Conservation (phyloP, 2,888 invertebrate genomes). For the Mesorhabditis sp. region DNA sequence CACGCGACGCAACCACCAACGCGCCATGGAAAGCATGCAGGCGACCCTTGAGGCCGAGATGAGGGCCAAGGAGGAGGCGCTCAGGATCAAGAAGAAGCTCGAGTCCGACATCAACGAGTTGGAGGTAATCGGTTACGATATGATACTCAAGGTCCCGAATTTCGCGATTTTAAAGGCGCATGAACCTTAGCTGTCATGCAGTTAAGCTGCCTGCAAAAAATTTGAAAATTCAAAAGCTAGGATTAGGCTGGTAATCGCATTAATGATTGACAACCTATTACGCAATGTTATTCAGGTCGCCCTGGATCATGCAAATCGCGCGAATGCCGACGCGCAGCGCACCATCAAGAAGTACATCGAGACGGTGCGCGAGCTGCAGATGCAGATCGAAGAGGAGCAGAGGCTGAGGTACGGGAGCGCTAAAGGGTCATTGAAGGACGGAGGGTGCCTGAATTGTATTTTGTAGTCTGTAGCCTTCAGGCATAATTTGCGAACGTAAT, state of each 20-base stretch:
- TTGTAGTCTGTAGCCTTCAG: no score
- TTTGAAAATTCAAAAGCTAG: neutral
- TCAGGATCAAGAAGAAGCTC: slow-evolving; percentile 99
- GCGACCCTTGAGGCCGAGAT: slow-evolving; percentile 55
- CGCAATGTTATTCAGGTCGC: slow-evolving; percentile 73
- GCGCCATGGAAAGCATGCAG: slow-evolving; percentile 98
- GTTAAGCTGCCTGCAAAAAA: neutral
- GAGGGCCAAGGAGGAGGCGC: slow-evolving; percentile 72
- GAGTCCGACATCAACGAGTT: slow-evolving; percentile 93
- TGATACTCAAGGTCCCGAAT: slow-evolving; percentile 14
- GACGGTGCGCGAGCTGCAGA: slow-evolving; percentile 73
- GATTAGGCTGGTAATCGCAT: slow-evolving; percentile 84
- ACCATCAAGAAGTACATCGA: slow-evolving; percentile 89
- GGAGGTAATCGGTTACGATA: neutral
- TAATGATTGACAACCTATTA: slow-evolving; percentile 68
- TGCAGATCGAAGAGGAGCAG: slow-evolving; percentile 85
- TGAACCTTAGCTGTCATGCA: neutral
- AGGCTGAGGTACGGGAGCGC: slow-evolving; percentile 81
- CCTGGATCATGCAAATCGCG: slow-evolving; percentile 94
- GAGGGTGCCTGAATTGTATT: no score
- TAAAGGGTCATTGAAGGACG: neutral
- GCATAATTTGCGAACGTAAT: no score
- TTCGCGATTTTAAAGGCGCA: neutral
- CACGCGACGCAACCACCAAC: slow-evolving; percentile 93
- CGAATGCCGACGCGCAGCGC: slow-evolving; percentile 71